phyloP scores from a whole-genome alignment of 1,140 invertebrate species.

The Cyclargus thomasi region DNA sequence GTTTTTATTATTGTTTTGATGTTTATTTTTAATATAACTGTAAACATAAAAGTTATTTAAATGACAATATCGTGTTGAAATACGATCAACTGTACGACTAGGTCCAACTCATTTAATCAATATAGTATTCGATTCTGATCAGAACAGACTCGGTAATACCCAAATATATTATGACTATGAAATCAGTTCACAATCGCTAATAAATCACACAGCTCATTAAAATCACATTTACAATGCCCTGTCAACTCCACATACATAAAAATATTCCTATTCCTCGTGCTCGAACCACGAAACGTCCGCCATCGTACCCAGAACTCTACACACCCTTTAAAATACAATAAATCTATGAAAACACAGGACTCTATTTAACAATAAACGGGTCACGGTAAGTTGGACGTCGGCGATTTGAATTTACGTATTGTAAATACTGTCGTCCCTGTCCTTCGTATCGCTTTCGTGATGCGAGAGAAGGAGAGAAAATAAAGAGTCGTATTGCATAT shows the following conservation, averaged over 20 bases:
- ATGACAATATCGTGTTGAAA: neutral
- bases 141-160: neutral
- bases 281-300: conserved; percentile 45
- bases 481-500: conserved; percentile 60
- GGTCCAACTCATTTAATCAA: neutral
- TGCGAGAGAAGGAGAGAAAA: conserved; percentile 33
- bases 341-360: conserved; percentile 24
- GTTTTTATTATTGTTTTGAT: too few species aligned
- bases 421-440: conserved; percentile 32
- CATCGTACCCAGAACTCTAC: conserved; percentile 29
- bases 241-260: conserved; percentile 51
- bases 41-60: neutral
- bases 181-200: conserved; percentile 26
- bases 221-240: conserved; percentile 45
- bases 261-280: conserved; percentile 49
- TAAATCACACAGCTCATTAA: conserved; percentile 52
- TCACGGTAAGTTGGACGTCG: conserved; percentile 33
- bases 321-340: conserved; percentile 26
- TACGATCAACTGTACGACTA: neutral
- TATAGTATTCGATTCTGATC: neutral
- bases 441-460: conserved; percentile 22
- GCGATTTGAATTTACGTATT: conserved; percentile 11
- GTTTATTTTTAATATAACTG: neutral
- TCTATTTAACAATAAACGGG: conserved; percentile 18
- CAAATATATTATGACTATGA: conserved; percentile 8